A percentile compares a stretch with the other conserved stretches of the same genome.
phyloP scores from a whole-genome alignment of 2,797 vertebrate genomes.

The Leptatherina wallacei region DNA sequence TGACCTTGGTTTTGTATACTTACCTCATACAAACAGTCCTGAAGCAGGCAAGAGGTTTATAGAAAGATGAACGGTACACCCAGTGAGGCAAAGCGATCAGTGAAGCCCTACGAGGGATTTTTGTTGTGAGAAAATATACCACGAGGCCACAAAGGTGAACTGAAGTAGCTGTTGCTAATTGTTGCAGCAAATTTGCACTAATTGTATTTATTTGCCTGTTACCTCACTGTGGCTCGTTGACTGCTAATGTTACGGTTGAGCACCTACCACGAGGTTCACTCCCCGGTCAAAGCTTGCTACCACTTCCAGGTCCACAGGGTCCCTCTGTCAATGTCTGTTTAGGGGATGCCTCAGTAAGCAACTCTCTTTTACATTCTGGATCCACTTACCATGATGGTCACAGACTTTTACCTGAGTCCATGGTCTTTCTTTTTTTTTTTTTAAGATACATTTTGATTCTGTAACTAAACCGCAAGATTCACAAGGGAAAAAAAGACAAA shows the following conservation, averaged over 20 bases:
- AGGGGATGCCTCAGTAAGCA: constrained; percentile 35
- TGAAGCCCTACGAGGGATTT: not conserved
- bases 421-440: not conserved
- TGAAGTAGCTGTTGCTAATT: constrained; percentile 44
- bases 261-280: constrained; percentile 54
- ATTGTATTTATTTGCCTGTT: constrained; percentile 57
- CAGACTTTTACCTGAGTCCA: constrained; percentile 8
- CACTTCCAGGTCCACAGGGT: constrained; percentile 34
- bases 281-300: constrained; percentile 44
- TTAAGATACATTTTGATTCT: not conserved
- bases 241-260: constrained; percentile 31
- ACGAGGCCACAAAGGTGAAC: constrained; percentile 23
- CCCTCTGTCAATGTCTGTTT: constrained; percentile 46
- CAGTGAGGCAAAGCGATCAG: not conserved
- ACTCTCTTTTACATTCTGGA: constrained; percentile 4
- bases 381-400: constrained; percentile 9
- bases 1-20: constrained; percentile 37
- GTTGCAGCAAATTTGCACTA: constrained; percentile 42
- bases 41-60: not conserved
- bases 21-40: constrained; percentile 12
- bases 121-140: not conserved
- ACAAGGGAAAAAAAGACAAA: constrained; percentile 23
- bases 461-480: constrained; percentile 4
- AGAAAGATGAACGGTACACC: constrained; percentile 12
- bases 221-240: constrained; percentile 39